Percentiles rank a stretch among this genome's conserved stretches.
These are phyloP conservation scores for Schrankia costaestrigalis DNA, from an alignment of 2,888 invertebrate genomes.

Conservation along the genomic window DNA sequence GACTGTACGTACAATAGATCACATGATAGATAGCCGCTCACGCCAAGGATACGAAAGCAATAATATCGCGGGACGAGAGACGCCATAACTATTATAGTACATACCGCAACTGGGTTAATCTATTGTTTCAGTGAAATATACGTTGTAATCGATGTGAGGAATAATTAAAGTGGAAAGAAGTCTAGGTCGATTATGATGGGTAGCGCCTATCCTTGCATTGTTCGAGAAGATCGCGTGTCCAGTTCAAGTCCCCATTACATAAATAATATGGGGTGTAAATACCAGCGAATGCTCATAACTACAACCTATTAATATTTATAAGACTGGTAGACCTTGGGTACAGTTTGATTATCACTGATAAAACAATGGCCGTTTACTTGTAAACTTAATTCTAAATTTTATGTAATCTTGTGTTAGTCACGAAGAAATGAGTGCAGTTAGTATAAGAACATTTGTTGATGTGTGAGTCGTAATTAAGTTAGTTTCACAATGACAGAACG, in stretches of 20 bases:
- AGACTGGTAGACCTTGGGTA: constrained; percentile 56
- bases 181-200: constrained; percentile 66
- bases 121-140: constrained; percentile 69
- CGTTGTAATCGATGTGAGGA: constrained; percentile 63
- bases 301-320: constrained; percentile 59
- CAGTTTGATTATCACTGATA: constrained; percentile 44
- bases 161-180: constrained; percentile 72
- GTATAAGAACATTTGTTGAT: constrained; percentile 30
- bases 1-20: constrained; percentile 76
- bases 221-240: constrained; percentile 71
- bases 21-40: constrained; percentile 75
- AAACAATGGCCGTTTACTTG: constrained; percentile 41
- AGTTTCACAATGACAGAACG: constrained; percentile 46
- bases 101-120: constrained; percentile 64
- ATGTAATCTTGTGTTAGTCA: constrained; percentile 29
- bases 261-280: constrained; percentile 70
- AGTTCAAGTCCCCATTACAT: constrained; percentile 76
- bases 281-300: constrained; percentile 48
- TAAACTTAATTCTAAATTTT: constrained; percentile 28
- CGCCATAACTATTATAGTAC: constrained; percentile 52
- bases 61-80: constrained; percentile 49
- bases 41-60: constrained; percentile 75
- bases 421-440: constrained; percentile 23
- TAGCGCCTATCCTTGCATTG: constrained; percentile 74
- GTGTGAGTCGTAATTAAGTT: constrained; percentile 44